Conservation (phyloP, 1,140 invertebrate species). For the Mycetomoellerius zeteki region DNA sequence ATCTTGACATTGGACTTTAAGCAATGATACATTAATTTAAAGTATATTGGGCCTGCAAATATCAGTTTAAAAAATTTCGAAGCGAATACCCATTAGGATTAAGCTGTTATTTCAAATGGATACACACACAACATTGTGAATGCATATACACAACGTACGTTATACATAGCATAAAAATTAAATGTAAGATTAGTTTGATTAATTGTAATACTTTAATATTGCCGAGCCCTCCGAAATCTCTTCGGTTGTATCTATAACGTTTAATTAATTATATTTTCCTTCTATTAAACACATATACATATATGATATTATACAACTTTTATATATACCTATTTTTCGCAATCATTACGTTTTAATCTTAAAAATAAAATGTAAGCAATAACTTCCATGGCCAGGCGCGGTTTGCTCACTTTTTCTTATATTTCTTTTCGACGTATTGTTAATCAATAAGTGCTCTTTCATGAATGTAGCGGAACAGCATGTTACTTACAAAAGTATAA, state of each 20-base stretch:
- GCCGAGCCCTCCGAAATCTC: too few relatives aligned
- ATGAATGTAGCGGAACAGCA: background rate
- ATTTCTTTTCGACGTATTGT: background rate
- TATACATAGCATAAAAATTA: background rate
- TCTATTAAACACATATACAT: background rate
- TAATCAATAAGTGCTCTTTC: conserved; percentile 23
- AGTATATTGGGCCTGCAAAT: too few relatives aligned
- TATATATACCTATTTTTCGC: background rate
- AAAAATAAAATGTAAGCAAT: background rate
- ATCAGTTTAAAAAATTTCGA: too few relatives aligned
- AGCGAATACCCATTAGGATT: too few relatives aligned
- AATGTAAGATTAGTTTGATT: background rate
- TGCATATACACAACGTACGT: background rate
- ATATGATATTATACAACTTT: background rate
- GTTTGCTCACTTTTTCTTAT: background rate
- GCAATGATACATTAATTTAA: too few relatives aligned
- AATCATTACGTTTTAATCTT: background rate
- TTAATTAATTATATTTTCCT: conserved; percentile 29
- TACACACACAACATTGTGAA: background rate
- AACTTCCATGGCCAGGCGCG: background rate
- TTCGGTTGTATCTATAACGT: background rate
- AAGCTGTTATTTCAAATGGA: background rate
- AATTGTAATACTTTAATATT: background rate
- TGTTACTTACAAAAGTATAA: conserved; percentile 30
- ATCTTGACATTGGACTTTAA: too few relatives aligned